phyloP scores from a whole-genome alignment of 2,888 invertebrate species.

The Argynnis bischoffii region DNA sequence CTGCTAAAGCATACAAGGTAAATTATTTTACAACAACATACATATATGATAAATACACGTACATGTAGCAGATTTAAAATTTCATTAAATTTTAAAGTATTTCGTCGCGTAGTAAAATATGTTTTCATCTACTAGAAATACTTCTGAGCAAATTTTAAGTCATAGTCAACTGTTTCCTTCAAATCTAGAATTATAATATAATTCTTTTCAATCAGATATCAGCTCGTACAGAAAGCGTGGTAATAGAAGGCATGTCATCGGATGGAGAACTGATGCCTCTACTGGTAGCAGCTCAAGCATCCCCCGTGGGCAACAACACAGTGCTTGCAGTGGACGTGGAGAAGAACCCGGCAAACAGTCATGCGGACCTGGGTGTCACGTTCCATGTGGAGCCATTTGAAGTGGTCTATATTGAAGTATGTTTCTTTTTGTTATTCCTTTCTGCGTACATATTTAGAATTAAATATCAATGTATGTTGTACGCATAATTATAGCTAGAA shows the following conservation, averaged over 20 bases:
- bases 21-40: background rate
- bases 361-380: constrained; percentile 86
- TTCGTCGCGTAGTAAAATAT: no score
- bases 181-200: background rate
- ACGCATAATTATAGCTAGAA: no score
- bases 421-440: background rate
- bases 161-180: no score
- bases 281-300: constrained; percentile 72
- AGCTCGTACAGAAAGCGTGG: constrained; percentile 87
- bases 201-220: constrained; percentile 66
- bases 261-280: constrained; percentile 89
- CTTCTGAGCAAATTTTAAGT: no score
- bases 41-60: no score
- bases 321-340: constrained; percentile 89
- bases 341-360: constrained; percentile 84
- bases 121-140: no score
- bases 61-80: no score
- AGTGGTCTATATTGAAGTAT: constrained; percentile 89
- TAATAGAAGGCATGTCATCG: constrained; percentile 87
- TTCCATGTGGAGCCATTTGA: constrained; percentile 88
- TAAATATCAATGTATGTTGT: no score
- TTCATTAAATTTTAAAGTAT: no score
- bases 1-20: constrained; percentile 85
- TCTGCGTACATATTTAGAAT: background rate
- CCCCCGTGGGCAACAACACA: constrained; percentile 84